Evolutionary conservation across 1,140 invertebrate species (phyloP).

Genomic region (Calosoma granatense): DNA sequence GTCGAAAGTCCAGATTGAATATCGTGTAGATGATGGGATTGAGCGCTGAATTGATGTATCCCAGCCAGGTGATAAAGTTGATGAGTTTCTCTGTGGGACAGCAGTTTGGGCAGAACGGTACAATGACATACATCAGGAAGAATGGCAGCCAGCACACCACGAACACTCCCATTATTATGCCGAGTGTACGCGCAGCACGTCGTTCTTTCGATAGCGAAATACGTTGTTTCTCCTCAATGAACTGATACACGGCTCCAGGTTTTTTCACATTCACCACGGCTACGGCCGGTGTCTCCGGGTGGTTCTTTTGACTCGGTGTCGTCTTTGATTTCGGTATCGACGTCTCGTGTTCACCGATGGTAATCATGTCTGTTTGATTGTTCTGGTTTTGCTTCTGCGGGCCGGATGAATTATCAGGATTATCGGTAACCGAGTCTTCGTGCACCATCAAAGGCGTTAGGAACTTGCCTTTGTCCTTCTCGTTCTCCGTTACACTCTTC

Average conservation of each 20-base stretch:
- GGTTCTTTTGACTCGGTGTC: constrained; percentile 15
- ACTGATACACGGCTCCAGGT: constrained; percentile 64
- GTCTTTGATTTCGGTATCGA: constrained; percentile 15
- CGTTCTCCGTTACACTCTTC: constrained; percentile 34
- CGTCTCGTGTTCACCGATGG: constrained; percentile 15
- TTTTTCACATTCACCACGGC: constrained; percentile 33
- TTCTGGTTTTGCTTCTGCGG: constrained; percentile 23
- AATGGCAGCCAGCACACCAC: constrained; percentile 96
- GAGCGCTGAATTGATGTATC: constrained; percentile 94
- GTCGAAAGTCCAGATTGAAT: constrained; percentile 92
- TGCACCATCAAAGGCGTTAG: constrained; percentile 45
- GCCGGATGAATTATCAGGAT: constrained; percentile 33
- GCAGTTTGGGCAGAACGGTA: constrained; percentile 73
- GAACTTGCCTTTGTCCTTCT: constrained; percentile 40
- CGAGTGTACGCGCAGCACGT: constrained; percentile 81
- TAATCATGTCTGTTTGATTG: constrained; percentile 17
- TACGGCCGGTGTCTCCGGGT: constrained; percentile 34
- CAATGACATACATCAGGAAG: constrained; percentile 88
- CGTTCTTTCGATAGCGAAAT: constrained; percentile 88
- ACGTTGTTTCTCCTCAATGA: constrained; percentile 87
- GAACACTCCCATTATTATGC: constrained; percentile 91
- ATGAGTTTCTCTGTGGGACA: constrained; percentile 69
- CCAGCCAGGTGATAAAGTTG: constrained; percentile 92
- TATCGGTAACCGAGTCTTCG: constrained; percentile 55
- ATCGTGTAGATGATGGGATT: constrained; percentile 97